Conservation (phyloP, 2,113 vertebrate species). For the Silurus asotus region DNA sequence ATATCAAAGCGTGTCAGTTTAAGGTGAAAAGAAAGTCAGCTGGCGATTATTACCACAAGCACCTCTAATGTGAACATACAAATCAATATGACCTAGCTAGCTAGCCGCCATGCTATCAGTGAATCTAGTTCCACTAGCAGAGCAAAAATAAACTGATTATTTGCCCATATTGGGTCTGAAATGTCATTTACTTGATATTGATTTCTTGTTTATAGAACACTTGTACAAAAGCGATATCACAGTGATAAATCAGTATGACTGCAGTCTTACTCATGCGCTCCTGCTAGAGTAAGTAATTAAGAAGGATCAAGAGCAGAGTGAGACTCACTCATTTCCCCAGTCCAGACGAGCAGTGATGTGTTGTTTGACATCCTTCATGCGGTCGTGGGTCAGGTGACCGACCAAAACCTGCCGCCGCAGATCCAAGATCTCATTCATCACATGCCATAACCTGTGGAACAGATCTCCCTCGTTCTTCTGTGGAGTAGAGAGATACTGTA, state of each 20-base stretch:
- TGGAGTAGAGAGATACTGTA: not conserved
- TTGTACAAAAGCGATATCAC: not conserved
- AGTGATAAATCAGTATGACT: not conserved
- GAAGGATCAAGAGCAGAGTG: not conserved
- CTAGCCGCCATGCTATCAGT: not conserved
- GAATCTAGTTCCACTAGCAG: not conserved
- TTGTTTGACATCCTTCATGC: constrained; percentile 94
- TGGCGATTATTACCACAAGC: not conserved
- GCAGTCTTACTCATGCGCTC: not conserved
- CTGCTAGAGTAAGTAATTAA: not conserved
- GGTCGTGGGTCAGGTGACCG: constrained; percentile 93
- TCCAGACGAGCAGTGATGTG: constrained; percentile 97
- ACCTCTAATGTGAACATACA: not conserved
- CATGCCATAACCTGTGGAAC: constrained; percentile 96
- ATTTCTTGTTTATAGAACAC: not conserved
- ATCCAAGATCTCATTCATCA: constrained; percentile 98
- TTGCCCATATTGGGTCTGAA: not conserved
- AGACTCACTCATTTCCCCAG: constrained; percentile 96
- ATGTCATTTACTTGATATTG: not conserved
- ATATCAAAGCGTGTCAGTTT: not conserved
- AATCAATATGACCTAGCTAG: not conserved
- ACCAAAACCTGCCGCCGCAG: constrained; percentile 92
- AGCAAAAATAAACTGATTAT: not conserved
- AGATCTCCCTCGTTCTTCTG: constrained; percentile 98
- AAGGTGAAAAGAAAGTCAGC: not conserved